Evolutionary conservation across 2,888 invertebrate species (phyloP).

Genomic region (Actias luna): DNA sequence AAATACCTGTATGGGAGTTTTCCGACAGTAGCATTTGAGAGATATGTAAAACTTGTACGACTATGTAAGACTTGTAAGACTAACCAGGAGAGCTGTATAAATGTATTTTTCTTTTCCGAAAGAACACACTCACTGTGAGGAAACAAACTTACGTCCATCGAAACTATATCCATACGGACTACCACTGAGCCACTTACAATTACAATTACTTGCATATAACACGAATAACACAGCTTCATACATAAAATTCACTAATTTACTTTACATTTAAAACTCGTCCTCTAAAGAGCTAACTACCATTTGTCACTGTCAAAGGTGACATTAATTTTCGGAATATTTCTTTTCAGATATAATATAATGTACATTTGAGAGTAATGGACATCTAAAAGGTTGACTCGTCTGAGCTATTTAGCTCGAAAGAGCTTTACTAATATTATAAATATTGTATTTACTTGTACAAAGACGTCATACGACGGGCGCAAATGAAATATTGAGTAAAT

Average conservation of each 20-base stretch:
- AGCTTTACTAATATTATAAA: not conserved
- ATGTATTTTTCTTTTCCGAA: too few species aligned
- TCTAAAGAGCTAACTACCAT: not conserved
- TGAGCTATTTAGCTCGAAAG: not conserved
- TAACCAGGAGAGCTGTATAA: too few species aligned
- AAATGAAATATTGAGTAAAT: not conserved
- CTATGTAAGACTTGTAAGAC: too few species aligned
- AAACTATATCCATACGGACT: too few species aligned
- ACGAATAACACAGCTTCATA: not conserved
- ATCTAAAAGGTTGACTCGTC: conserved; percentile 9
- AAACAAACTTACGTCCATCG: too few species aligned
- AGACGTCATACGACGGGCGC: not conserved
- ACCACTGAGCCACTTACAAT: too few species aligned
- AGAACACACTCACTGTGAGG: too few species aligned
- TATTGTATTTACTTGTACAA: not conserved
- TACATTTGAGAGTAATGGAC: conserved; percentile 4
- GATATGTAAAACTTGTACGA: too few species aligned
- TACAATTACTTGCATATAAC: too few species aligned
- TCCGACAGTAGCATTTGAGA: too few species aligned
- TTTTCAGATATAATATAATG: conserved; percentile 8
- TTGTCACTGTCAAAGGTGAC: conserved; percentile 9
- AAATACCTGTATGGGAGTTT: too few species aligned
- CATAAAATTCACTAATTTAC: not conserved
- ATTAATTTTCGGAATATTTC: conserved; percentile 7
- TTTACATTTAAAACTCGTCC: not conserved